Evolutionary conservation across 1,140 invertebrate genomes (phyloP), one percentile per base, ranked within the genome.

Genomic region (Micrasema minimum): DNA sequence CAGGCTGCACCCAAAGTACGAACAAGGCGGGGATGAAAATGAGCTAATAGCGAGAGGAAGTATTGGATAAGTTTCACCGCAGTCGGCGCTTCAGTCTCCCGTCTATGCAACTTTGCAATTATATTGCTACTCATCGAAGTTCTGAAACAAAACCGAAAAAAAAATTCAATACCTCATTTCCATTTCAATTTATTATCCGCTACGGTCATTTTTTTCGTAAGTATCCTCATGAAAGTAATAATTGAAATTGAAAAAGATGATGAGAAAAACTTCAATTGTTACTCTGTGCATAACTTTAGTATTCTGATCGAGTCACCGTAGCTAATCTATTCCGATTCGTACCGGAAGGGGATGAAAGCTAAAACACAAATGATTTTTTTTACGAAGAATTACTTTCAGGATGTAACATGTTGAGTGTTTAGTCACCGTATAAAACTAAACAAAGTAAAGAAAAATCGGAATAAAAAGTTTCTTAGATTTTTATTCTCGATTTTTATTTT

Each of bases 41-140:
- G 72, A 69, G 67, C 59, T 65, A 64, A 69, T 65, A 50, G 46
- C 67, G n/a, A 26, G 5, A 57, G 57, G 59, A 69, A 73, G 66
- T 73, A 69, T 66, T 66, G 38, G 38, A 73, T 73, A 73, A 73
- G 72, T 69, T 69, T 57, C 31, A 12, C 43, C 62, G 6, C 55
- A 59, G 11, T 20, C 20, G 12, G 20, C 14, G 37, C 55, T 41
- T 16, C 1, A 59, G 37, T 41, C 18, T 37, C 31, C 55, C 31
- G 55, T 38, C 35, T 59, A 16, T 59, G 18, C 38, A 41, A 59
- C n/a, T 59, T 38, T 41, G 16, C 14, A 35, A 37, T 59, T 41
- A 18, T 59, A 38, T 59, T 14, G 23, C 31, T 18, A 18, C 38
- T 59, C 12, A n/a, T 55, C 16, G 10, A 50, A 50, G 46, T 22